Evolutionary conservation across 2,888 invertebrate genomes (phyloP).

Genomic region (Meta bourneti): DNA sequence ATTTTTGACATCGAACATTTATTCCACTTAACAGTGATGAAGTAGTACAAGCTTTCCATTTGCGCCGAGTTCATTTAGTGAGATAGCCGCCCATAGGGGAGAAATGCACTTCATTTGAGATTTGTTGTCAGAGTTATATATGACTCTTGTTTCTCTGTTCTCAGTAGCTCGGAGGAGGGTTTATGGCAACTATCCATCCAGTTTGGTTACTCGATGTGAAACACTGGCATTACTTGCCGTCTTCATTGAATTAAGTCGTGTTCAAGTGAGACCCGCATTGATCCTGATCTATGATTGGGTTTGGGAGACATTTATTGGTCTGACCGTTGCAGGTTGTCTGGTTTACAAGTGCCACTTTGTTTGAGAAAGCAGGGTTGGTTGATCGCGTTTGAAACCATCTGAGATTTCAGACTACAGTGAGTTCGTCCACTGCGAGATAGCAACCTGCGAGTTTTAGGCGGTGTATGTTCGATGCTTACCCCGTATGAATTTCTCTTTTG

Average conservation of each 20-base stretch:
- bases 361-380: neutral
- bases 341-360: neutral
- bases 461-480: no score
- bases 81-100: conserved; percentile 18
- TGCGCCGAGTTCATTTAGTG: conserved; percentile 12
- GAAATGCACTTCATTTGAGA: conserved; percentile 38
- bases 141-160: neutral
- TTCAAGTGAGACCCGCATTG: neutral
- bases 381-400: no score
- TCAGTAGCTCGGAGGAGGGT: neutral
- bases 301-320: neutral
- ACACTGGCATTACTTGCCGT: neutral
- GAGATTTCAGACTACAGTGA: no score
- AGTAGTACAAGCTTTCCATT: conserved; percentile 60
- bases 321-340: neutral
- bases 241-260: neutral
- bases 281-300: neutral
- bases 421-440: no score
- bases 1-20: conserved; percentile 59
- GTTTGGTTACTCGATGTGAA: neutral
- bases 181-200: conserved; percentile 13
- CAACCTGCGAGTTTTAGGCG: no score
- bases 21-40: conserved; percentile 69
- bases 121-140: conserved; percentile 42
- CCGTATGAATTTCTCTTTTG: no score